Base-by-base conservation (phyloP, 2,888 invertebrate genomes). In the Tetragonisca angustula region DNA sequence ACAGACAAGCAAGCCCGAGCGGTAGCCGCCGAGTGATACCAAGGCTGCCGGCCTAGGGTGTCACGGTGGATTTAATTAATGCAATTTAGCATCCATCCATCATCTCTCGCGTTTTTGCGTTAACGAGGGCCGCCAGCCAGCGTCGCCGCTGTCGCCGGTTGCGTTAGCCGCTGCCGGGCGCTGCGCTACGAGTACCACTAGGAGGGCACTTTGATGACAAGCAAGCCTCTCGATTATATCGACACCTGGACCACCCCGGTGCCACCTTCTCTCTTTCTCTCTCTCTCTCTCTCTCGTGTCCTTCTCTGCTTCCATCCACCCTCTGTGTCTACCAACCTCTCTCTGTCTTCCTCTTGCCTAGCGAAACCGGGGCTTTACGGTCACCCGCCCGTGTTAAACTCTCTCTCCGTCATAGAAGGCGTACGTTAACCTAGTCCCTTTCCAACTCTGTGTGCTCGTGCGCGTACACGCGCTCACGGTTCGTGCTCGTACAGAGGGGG, bases 11-110 rank as follows among this genome's bases (percentile, higher is more conserved):
- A 83, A 83, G 87, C 88, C 79, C 65, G 85, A 89, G 87, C 88
- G 83, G 86, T 76, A 65, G 81, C 81, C 90, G 88, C 89, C 90
- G 88, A 93, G 91, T 92, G 92, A 91, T 92, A 92, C 90, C 90
- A 91, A 90, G 89, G 89, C 87, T 83, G 89, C 86, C 81, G 79
- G 83, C 76, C 86, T 90, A 87, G 90, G 92, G 92, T 93, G 92
- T 93, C 93, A 94, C 94, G 93, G 90, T 93, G 92, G 91, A 94
- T 93, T 93, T 94, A 94, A 94, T 94, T 93, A 94, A 94, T 93
- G 94, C 94, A 94, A 94, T 94, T 94, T 94, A 93, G 92, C 93
- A 93, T 93, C 94, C 94, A 94, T 94, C 94, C 93, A 94, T 94
- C 94, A 94, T 94, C 93, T 92, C 91, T 91, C 91, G 91, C 93